A percentile compares a stretch with the other conserved stretches of the same genome.
Conservation (phyloP, 2,888 invertebrate genomes). For the Cryptus armator region DNA sequence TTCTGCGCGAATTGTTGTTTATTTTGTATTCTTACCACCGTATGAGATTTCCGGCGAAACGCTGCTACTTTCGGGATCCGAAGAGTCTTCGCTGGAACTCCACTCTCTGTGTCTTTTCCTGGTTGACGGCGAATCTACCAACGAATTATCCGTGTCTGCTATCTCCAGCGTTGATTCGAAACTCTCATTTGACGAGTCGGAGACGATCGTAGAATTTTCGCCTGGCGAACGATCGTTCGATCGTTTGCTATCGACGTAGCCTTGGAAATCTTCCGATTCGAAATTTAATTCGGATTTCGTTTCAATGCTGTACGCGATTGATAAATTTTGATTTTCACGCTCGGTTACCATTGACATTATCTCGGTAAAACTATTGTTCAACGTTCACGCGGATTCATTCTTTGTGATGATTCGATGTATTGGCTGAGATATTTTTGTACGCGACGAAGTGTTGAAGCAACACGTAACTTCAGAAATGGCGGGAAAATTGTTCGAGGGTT, state of each 20-base stretch:
- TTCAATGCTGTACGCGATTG: slow-evolving; percentile 17
- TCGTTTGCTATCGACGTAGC: too few relatives aligned
- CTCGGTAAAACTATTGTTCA: not conserved
- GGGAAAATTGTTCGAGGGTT: slow-evolving; percentile 15
- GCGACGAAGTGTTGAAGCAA: slow-evolving; percentile 10
- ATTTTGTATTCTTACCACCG: slow-evolving; percentile 50
- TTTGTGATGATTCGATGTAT: not conserved
- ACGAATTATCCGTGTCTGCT: not conserved
- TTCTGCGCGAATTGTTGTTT: not conserved
- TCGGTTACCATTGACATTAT: slow-evolving; percentile 54
- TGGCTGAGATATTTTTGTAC: not conserved
- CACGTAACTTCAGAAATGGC: slow-evolving; percentile 38
- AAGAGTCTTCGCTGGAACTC: slow-evolving; percentile 57
- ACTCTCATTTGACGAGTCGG: not conserved
- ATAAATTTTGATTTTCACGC: not conserved
- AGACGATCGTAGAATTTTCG: not conserved
- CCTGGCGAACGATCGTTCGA: not conserved
- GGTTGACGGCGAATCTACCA: not conserved
- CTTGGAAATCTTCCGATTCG: not conserved
- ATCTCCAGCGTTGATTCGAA: slow-evolving; percentile 6
- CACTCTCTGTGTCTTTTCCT: slow-evolving; percentile 48
- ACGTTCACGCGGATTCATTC: slow-evolving; percentile 4
- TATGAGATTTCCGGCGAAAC: slow-evolving; percentile 67
- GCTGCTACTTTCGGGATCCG: slow-evolving; percentile 57
- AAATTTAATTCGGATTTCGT: slow-evolving; percentile 9